Percentiles rank a stretch among this genome's conserved stretches.
Evolutionary conservation across 1,140 invertebrate species (phyloP).

Genomic region (Drosophila athabasca): DNA sequence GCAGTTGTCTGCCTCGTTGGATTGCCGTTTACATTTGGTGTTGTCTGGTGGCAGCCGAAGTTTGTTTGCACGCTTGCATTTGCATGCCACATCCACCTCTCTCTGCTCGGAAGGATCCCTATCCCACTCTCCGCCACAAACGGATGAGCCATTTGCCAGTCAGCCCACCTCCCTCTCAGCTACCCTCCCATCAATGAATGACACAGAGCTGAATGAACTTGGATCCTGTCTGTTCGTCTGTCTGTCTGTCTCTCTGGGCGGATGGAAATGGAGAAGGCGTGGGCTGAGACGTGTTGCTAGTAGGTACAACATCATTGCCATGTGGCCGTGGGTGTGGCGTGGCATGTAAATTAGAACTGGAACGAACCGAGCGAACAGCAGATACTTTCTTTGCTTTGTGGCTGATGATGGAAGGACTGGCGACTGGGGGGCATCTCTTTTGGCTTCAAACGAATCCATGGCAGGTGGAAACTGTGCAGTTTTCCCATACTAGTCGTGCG

Average conservation of each 20-base stretch:
- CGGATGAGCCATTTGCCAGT: conserved; percentile 30
- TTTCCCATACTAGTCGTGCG: conserved; percentile 9
- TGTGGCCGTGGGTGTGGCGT: conserved; percentile 20
- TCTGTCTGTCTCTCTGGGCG: background rate
- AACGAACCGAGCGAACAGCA: background rate
- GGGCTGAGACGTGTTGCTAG: conserved; percentile 26
- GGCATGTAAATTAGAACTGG: conserved; percentile 64
- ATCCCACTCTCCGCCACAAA: conserved; percentile 4
- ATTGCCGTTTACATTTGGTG: conserved; percentile 57
- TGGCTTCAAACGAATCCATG: conserved; percentile 29
- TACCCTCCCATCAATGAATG: conserved; percentile 62
- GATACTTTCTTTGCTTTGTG: conserved; percentile 21
- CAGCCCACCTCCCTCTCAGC: background rate
- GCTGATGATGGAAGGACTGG: conserved; percentile 1
- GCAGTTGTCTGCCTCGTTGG: conserved; percentile 55
- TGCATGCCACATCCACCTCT: conserved; percentile 18
- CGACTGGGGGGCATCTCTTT: background rate
- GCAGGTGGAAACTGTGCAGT: conserved; percentile 21
- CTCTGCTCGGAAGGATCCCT: background rate
- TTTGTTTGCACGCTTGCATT: conserved; percentile 37
- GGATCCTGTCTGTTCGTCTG: background rate
- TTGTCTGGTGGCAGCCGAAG: conserved; percentile 20
- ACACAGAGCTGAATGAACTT: conserved; percentile 68
- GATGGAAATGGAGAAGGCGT: conserved; percentile 16
- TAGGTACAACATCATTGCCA: conserved; percentile 22